Percentiles rank a stretch among this genome's conserved stretches.
Conservation (phyloP, 2,797 vertebrate species). For the Sebastolobus alascanus region DNA sequence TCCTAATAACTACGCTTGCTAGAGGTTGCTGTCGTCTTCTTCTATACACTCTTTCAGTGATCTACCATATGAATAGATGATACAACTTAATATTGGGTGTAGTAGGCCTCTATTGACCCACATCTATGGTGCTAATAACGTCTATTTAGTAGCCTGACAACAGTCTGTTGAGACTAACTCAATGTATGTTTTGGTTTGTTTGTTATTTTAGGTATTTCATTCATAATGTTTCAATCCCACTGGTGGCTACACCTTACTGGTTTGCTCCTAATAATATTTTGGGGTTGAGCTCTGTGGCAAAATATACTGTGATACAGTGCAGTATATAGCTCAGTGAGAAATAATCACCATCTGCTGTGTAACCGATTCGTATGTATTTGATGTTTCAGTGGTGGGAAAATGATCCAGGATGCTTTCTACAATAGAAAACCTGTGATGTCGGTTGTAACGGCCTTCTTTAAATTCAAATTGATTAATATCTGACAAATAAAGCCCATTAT, state of each 20-base stretch:
- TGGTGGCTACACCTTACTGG: background rate
- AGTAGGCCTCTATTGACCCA: too few relatives aligned
- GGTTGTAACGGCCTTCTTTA: background rate
- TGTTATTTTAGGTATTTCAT: background rate
- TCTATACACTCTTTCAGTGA: too few relatives aligned
- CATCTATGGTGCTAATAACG: too few relatives aligned
- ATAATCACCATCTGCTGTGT: background rate
- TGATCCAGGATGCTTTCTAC: background rate
- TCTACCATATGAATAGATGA: too few relatives aligned
- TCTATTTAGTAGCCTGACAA: too few relatives aligned
- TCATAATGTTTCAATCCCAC: background rate
- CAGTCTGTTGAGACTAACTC: background rate
- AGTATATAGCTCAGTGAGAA: background rate
- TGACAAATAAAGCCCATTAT: constrained; percentile 15
- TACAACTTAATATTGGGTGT: too few relatives aligned
- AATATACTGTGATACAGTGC: background rate
- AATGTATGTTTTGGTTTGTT: background rate
- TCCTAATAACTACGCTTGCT: too few relatives aligned
- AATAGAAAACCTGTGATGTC: background rate
- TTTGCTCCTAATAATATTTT: background rate
- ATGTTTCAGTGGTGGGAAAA: background rate
- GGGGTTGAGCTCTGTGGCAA: too few relatives aligned
- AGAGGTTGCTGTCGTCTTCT: too few relatives aligned
- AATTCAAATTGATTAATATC: constrained; percentile 3
- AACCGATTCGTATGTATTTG: background rate